A percentile compares a stretch with the other conserved stretches of the same genome.
Conservation (phyloP, 2,888 invertebrate species). For the Prenolepis imparis region DNA sequence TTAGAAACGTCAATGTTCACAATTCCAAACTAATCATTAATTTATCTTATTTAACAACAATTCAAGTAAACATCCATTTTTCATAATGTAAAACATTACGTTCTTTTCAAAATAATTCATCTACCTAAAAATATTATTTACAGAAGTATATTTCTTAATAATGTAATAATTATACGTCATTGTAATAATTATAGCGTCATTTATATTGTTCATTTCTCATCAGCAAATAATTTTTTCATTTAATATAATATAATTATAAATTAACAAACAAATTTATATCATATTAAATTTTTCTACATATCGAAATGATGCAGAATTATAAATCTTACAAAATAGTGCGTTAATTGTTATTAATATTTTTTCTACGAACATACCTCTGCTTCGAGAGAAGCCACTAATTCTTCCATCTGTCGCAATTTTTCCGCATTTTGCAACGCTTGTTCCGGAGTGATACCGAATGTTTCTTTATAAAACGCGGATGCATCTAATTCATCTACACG, state of each 20-base stretch:
- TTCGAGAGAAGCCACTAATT: constrained; percentile 82
- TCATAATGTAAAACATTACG: neutral
- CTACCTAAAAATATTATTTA: neutral
- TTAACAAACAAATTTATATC: neutral
- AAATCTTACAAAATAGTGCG: neutral
- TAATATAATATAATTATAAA: neutral
- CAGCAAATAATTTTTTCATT: neutral
- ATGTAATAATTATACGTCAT: too few species aligned
- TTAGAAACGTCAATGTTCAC: neutral
- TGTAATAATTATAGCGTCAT: neutral
- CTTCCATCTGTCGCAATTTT: constrained; percentile 82
- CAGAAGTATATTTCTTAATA: too few species aligned
- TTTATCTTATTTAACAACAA: neutral
- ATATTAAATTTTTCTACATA: neutral
- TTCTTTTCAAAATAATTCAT: neutral
- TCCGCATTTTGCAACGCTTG: constrained; percentile 81
- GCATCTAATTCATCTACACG: constrained; percentile 77
- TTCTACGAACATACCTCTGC: constrained; percentile 77
- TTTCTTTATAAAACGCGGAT: constrained; percentile 81
- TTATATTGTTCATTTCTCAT: neutral
- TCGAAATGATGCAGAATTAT: neutral
- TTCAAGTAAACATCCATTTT: neutral
- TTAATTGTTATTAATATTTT: constrained; percentile 10
- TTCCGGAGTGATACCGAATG: constrained; percentile 82
- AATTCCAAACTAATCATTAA: constrained; percentile 8